phyloP scores from a whole-genome alignment of 2,113 vertebrate genomes.

The Cromileptes altivelis region DNA sequence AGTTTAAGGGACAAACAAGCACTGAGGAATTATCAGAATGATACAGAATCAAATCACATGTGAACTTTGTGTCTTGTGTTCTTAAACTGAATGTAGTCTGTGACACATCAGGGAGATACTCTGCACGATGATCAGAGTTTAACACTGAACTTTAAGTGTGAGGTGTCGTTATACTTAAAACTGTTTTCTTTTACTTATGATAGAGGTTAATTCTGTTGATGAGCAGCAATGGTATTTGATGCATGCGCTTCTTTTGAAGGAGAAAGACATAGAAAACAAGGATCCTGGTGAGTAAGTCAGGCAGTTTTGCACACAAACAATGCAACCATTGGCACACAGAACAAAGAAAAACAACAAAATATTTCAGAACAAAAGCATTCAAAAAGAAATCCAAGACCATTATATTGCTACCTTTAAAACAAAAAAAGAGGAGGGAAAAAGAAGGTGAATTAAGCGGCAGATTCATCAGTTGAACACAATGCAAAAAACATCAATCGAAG shows the following conservation, averaged over 20 bases:
- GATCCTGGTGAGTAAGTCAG: constrained; percentile 77
- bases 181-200: constrained; percentile 46
- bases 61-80: background rate
- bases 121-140: background rate
- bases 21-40: constrained; percentile 18
- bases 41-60: constrained; percentile 3
- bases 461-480: constrained; percentile 81
- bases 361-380: constrained; percentile 79
- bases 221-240: constrained; percentile 75
- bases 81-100: constrained; percentile 6
- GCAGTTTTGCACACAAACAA: constrained; percentile 78
- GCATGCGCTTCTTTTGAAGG: constrained; percentile 79
- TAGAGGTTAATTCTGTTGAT: constrained; percentile 77
- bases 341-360: constrained; percentile 68
- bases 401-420: constrained; percentile 74
- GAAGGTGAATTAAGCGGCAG: constrained; percentile 82
- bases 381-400: constrained; percentile 81
- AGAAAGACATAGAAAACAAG: constrained; percentile 76
- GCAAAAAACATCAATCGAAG: constrained; percentile 79
- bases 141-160: constrained; percentile 20
- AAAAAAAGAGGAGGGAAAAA: constrained; percentile 63
- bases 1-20: background rate
- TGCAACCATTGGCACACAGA: constrained; percentile 73
- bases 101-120: background rate
- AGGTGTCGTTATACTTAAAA: constrained; percentile 31